A percentile compares a stretch with the other conserved stretches of the same genome.
Conservation (phyloP, 2,888 invertebrate genomes). For the Imbricaverruca yamaguchii region DNA sequence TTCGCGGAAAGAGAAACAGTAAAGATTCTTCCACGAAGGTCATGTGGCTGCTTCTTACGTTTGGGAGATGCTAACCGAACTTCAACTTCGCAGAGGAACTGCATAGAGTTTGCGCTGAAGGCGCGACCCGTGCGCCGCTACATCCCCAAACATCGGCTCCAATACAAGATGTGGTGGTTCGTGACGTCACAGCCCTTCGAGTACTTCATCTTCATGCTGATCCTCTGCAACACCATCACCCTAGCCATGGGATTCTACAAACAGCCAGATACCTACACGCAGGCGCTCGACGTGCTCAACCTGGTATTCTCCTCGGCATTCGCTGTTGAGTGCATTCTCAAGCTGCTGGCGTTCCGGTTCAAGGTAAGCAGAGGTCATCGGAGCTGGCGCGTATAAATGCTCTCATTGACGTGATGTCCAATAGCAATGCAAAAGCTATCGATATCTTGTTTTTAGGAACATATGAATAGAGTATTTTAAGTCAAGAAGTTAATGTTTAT, state of each 20-base stretch:
- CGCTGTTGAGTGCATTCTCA: slow-evolving; percentile 95
- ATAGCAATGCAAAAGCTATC: no score
- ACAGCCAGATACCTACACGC: slow-evolving; percentile 73
- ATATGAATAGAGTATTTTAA: no score
- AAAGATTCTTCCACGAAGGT: no score
- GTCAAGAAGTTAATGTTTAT: no score
- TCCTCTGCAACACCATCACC: slow-evolving; percentile 96
- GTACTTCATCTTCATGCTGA: slow-evolving; percentile 94
- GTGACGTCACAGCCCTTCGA: slow-evolving; percentile 99
- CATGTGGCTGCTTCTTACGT: no score
- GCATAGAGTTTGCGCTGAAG: slow-evolving; percentile 84
- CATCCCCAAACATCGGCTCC: slow-evolving; percentile 96
- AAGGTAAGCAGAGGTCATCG: slow-evolving; percentile 55
- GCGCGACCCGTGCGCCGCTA: slow-evolving; percentile 64
- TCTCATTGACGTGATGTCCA: no score
- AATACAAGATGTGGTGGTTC: slow-evolving; percentile 98
- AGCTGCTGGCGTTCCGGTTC: slow-evolving; percentile 92
- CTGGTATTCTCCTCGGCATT: slow-evolving; percentile 98
- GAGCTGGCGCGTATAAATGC: no score
- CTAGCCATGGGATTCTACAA: slow-evolving; percentile 95
- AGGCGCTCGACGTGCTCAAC: slow-evolving; percentile 83
- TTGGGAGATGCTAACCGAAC: no score
- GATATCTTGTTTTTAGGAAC: no score
- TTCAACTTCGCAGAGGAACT: slow-evolving; percentile 58
- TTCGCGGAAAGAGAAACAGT: no score